Conservation (phyloP, 2,113 vertebrate genomes). For the Hippocampus guttulatus region DNA sequence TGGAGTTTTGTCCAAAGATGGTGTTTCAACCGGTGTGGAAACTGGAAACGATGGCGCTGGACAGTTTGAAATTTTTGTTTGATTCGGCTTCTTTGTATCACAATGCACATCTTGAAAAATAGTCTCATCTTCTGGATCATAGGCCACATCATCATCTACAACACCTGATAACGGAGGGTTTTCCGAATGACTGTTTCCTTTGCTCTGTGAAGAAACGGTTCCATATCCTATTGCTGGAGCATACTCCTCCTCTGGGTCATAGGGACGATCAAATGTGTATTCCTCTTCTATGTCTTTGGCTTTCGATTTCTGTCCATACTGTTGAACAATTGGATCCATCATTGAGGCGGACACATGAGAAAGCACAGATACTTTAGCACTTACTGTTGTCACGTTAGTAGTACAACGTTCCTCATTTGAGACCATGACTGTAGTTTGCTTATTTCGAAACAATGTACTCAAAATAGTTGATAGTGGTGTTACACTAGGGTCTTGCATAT, state of each 20-base stretch:
- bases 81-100: constrained; percentile 60
- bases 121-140: constrained; percentile 94
- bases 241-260: constrained; percentile 95
- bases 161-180: constrained; percentile 38
- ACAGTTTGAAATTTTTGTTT: constrained; percentile 31
- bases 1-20: constrained; percentile 16
- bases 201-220: constrained; percentile 38
- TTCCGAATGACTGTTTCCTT: constrained; percentile 45
- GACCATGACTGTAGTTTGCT: constrained; percentile 62
- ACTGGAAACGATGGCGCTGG: constrained; percentile 3
- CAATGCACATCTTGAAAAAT: constrained; percentile 86
- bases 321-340: constrained; percentile 88
- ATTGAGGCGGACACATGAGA: constrained; percentile 62
- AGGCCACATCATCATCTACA: constrained; percentile 85
- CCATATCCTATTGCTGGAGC: constrained; percentile 74
- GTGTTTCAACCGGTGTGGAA: constrained; percentile 13
- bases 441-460: constrained; percentile 83
- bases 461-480: constrained; percentile 86
- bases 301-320: constrained; percentile 86
- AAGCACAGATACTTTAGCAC: constrained; percentile 34
- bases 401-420: constrained; percentile 31
- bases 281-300: constrained; percentile 69
- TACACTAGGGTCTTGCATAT: constrained; percentile 32
- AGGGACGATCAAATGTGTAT: constrained; percentile 84
- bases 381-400: constrained; percentile 33